These are phyloP conservation scores for Pelvicachromis taeniatus DNA, from an alignment of 2,113 vertebrate genomes.

Conservation along the genomic window DNA sequence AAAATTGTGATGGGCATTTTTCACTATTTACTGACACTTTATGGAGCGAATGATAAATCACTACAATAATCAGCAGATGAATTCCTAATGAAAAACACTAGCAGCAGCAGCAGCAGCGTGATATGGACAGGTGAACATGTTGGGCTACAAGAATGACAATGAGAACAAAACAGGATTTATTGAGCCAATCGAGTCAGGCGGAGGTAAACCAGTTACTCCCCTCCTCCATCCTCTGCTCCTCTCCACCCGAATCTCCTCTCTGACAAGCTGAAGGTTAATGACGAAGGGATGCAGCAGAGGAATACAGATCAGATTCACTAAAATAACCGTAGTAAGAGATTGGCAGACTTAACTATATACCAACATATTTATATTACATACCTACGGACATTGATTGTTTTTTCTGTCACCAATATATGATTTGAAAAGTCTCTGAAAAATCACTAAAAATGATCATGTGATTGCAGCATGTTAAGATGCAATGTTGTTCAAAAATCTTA, in stretches of 20 bases:
- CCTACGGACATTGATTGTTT: not conserved
- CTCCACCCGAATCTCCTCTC: constrained; percentile 18
- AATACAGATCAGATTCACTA: constrained; percentile 62
- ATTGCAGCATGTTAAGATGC: not conserved
- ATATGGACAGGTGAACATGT: not conserved
- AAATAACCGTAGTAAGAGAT: constrained; percentile 35
- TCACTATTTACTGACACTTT: not conserved
- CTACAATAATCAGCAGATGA: not conserved
- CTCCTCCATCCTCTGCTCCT: constrained; percentile 18
- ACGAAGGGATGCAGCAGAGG: constrained; percentile 42
- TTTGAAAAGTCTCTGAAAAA: not conserved
- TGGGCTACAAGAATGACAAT: not conserved
- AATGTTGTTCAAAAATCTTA: not conserved
- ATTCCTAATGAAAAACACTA: not conserved
- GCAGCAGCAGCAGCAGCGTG: not conserved
- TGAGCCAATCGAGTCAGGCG: not conserved
- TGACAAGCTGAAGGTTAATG: constrained; percentile 57
- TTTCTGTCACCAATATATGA: not conserved
- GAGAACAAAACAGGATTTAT: constrained; percentile 17
- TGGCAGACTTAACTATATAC: constrained; percentile 21
- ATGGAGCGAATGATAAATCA: not conserved
- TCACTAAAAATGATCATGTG: not conserved
- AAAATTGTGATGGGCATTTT: not conserved
- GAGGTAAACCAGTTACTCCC: constrained; percentile 32
- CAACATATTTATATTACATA: not conserved